Conservation (phyloP, 2,113 vertebrate species). For the Pagrus major region DNA sequence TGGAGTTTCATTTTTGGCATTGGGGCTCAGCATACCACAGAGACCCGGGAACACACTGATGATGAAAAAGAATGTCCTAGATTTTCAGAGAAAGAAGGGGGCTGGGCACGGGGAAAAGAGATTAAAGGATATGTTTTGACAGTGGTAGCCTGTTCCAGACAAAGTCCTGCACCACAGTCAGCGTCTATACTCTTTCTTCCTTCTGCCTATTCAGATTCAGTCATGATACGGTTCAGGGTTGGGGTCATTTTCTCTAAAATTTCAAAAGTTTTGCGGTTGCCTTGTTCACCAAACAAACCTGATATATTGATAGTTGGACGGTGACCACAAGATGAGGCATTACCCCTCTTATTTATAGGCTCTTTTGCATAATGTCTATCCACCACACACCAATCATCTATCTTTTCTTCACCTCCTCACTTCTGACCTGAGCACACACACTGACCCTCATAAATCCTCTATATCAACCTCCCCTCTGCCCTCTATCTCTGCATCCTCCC, state of each 20-base stretch:
- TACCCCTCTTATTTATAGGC: neutral
- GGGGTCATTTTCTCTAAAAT: neutral
- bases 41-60: constrained; percentile 66
- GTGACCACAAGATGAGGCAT: neutral
- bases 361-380: neutral
- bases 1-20: constrained; percentile 63
- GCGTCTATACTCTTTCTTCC: constrained; percentile 28
- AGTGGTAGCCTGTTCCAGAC: constrained; percentile 59
- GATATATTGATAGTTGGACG: neutral
- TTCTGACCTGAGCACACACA: neutral
- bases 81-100: constrained; percentile 74
- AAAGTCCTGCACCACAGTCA: constrained; percentile 51
- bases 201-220: constrained; percentile 18
- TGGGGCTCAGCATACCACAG: constrained; percentile 63
- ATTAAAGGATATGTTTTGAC: constrained; percentile 79
- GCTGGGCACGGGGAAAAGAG: constrained; percentile 54
- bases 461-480: constrained; percentile 43
- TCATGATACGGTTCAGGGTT: neutral
- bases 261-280: constrained; percentile 4
- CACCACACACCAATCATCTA: neutral
- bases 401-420: neutral
- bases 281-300: neutral
- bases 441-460: constrained; percentile 45
- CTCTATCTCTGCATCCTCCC: constrained; percentile 38
- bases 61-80: constrained; percentile 81